phyloP scores from a whole-genome alignment of 2,797 vertebrate species.

The Pseudopleuronectes americanus region DNA sequence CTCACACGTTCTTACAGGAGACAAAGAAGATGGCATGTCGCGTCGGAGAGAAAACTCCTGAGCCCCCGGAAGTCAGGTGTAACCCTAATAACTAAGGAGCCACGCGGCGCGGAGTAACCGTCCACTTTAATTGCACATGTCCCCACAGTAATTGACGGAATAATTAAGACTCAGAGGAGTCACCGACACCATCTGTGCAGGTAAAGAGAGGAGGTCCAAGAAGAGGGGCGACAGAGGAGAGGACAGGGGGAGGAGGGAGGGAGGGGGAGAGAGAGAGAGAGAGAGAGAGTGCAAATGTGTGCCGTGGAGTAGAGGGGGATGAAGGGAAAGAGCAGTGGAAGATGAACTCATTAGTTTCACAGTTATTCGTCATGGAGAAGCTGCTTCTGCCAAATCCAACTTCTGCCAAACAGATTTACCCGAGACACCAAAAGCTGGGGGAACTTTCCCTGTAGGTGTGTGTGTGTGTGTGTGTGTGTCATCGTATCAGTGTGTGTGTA shows the following conservation, averaged over 20 bases:
- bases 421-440: conserved; percentile 32
- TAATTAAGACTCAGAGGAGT: conserved; percentile 87
- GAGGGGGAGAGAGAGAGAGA: conserved; percentile 10
- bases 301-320: conserved; percentile 24
- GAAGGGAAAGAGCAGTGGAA: conserved; percentile 31
- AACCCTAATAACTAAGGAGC: conserved; percentile 79
- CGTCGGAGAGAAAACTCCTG: conserved; percentile 36
- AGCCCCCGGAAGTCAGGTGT: conserved; percentile 72
- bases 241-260: not conserved
- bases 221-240: conserved; percentile 25
- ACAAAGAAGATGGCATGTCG: conserved; percentile 48
- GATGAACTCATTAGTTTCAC: conserved; percentile 67
- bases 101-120: conserved; percentile 62
- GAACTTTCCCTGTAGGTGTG: conserved; percentile 39
- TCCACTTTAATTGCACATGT: conserved; percentile 82
- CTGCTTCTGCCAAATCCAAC: conserved; percentile 49
- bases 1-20: conserved; percentile 55
- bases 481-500: not conserved
- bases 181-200: conserved; percentile 82
- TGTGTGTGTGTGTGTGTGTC: conserved; percentile 10
- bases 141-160: conserved; percentile 83
- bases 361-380: conserved; percentile 46
- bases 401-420: conserved; percentile 56
- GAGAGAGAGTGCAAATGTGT: conserved; percentile 40
- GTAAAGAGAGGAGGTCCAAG: conserved; percentile 64